Evolutionary conservation across 2,888 invertebrate species (phyloP).

Genomic region (Xestia sexstrigata): DNA sequence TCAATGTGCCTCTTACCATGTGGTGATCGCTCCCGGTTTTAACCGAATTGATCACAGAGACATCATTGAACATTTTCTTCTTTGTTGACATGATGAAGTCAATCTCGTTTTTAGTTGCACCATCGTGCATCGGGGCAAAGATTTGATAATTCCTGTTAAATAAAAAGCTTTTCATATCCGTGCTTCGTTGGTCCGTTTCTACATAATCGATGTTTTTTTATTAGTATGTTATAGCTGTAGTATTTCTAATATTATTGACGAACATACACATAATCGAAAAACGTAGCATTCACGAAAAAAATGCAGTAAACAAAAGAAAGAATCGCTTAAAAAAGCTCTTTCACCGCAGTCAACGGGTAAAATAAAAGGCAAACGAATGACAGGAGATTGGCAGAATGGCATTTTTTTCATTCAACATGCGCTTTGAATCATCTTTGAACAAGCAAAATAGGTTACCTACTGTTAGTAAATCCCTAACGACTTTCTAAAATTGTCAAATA

Average conservation of each 20-base stretch:
- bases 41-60: too few species aligned
- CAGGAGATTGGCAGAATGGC: constrained; percentile 12
- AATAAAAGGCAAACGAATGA: constrained; percentile 11
- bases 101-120: too few species aligned
- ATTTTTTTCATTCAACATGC: background rate
- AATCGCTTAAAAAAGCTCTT: background rate
- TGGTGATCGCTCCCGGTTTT: too few species aligned
- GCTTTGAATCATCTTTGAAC: background rate
- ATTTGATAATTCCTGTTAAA: too few species aligned
- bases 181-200: too few species aligned
- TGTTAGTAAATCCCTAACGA: background rate
- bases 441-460: background rate
- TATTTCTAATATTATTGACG: background rate
- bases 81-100: too few species aligned
- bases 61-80: too few species aligned
- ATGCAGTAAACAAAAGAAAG: background rate
- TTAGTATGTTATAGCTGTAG: background rate
- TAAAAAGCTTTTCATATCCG: too few species aligned
- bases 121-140: too few species aligned
- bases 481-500: background rate
- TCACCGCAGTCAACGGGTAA: constrained; percentile 6
- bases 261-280: background rate
- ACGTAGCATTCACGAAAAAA: background rate
- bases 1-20: too few species aligned
- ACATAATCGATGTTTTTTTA: too few species aligned